Evolutionary conservation across 1,140 invertebrate genomes (phyloP).

Genomic region (Centruroides sculpturatus): DNA sequence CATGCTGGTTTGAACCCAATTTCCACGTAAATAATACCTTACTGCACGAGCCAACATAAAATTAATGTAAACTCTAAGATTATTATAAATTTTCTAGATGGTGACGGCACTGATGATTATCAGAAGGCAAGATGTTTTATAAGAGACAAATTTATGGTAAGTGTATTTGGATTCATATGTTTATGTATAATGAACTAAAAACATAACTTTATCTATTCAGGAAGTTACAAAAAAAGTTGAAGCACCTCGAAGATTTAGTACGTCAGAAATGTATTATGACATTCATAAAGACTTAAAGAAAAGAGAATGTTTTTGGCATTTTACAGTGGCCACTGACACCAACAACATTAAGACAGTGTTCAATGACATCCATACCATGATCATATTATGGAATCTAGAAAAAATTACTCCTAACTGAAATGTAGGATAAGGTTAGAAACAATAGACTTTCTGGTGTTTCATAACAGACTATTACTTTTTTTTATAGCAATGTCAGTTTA

Average conservation of each 20-base stretch:
- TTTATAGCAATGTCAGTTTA: too few relatives aligned
- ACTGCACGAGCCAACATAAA: too few relatives aligned
- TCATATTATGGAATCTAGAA: slow-evolving; percentile 40
- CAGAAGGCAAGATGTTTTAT: slow-evolving; percentile 48
- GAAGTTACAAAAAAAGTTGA: not conserved
- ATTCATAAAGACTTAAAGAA: slow-evolving; percentile 2
- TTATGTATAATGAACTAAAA: not conserved
- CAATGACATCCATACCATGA: slow-evolving; percentile 52
- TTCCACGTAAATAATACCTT: too few relatives aligned
- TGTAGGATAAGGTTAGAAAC: too few relatives aligned
- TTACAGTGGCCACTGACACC: slow-evolving; percentile 55
- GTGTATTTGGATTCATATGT: not conserved
- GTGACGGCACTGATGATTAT: slow-evolving; percentile 40
- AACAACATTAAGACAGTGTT: slow-evolving; percentile 53
- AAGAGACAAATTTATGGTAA: slow-evolving; percentile 45
- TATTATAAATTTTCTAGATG: slow-evolving; percentile 19
- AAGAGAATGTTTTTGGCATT: slow-evolving; percentile 42
- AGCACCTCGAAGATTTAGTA: not conserved
- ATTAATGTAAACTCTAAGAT: too few relatives aligned
- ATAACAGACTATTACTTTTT: too few relatives aligned
- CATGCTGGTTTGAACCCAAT: too few relatives aligned
- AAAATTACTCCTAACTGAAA: slow-evolving; percentile 16
- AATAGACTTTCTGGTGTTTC: too few relatives aligned
- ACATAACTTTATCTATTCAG: not conserved
- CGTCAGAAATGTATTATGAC: not conserved